Conservation (phyloP, 2,888 invertebrate species). For the Nemoura dubitans region DNA sequence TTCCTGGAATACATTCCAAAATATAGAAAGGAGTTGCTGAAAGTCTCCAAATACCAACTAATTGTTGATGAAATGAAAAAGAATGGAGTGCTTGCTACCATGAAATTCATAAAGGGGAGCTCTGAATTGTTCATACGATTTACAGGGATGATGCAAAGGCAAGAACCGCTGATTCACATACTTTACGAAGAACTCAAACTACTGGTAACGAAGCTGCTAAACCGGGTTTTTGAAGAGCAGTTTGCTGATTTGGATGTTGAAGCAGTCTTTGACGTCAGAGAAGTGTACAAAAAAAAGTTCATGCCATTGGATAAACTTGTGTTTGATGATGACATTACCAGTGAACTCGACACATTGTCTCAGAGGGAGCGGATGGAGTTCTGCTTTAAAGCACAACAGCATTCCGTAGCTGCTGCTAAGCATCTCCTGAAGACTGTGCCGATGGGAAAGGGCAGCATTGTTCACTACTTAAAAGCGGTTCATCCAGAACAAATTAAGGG, state of each 20-base stretch:
- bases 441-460: not conserved
- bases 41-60: constrained; percentile 35
- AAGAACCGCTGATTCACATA: constrained; percentile 41
- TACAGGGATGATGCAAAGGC: constrained; percentile 44
- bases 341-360: not conserved
- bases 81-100: constrained; percentile 24
- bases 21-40: not conserved
- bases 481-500: not conserved
- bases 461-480: not conserved
- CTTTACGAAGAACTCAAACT: too few relatives aligned
- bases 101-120: constrained; percentile 36
- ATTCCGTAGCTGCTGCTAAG: not conserved
- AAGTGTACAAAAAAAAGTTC: too few relatives aligned
- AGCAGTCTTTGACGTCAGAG: too few relatives aligned
- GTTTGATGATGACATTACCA: not conserved
- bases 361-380: not conserved
- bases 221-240: too few relatives aligned
- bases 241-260: too few relatives aligned
- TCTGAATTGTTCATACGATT: constrained; percentile 39
- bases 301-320: too few relatives aligned
- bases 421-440: not conserved
- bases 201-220: too few relatives aligned
- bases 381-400: not conserved
- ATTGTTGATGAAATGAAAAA: constrained; percentile 38
- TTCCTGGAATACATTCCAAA: constrained; percentile 48